Base-by-base conservation (phyloP, 2,113 vertebrate species). In the Amblyornis subalaris region DNA sequence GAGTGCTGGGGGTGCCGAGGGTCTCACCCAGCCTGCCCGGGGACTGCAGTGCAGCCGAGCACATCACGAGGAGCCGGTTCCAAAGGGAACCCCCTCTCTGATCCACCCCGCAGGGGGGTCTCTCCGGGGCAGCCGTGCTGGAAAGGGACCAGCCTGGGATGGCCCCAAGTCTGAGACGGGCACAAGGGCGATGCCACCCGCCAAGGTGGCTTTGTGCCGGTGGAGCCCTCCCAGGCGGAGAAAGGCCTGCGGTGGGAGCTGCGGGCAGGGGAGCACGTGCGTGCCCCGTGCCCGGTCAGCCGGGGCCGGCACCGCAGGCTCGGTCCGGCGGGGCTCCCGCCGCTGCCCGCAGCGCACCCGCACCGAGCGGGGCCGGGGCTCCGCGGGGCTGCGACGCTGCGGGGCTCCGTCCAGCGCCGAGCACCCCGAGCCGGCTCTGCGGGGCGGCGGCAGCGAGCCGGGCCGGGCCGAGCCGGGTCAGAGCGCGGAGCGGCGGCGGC, bases 31-130 rank as follows among this genome's bases (percentile, higher is more conserved):
- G 57, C 40, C 24, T 21, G 38, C 28, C n/a, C 40, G 48, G 31
- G 57, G 23, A 44, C 28, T 0, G 12, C 51, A 5, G 0, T 0
- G 1, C 58, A 38, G 65, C 33, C 1, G 2, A 67, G 36, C 2
- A 3, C 33, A 10, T 12, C 2, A 6, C 4, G 0, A 42, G 79
- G 25, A 84, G 48, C 12, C 3, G 1, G 25, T 81, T 38, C 40
- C 61, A 31, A 48, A 36, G n/a, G 44, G 21, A 76, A 21, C 19
- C 3, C 15, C 6, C 35, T 11, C 50, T 35, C 60, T 0, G 17
- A 72, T 35, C 57, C 1, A 0, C 28, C 28, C 60, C 1, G 1
- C 42, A 10, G 58, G 14, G 8, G 47, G 8, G 19, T 70, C 17
- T 55, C 69, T 36, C n/a, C 1, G 2, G 36, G 8, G 26, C 21